Percentiles rank a stretch among this genome's conserved stretches.
Conservation (phyloP, 2,888 invertebrate genomes). For the Napeogenes inachia region DNA sequence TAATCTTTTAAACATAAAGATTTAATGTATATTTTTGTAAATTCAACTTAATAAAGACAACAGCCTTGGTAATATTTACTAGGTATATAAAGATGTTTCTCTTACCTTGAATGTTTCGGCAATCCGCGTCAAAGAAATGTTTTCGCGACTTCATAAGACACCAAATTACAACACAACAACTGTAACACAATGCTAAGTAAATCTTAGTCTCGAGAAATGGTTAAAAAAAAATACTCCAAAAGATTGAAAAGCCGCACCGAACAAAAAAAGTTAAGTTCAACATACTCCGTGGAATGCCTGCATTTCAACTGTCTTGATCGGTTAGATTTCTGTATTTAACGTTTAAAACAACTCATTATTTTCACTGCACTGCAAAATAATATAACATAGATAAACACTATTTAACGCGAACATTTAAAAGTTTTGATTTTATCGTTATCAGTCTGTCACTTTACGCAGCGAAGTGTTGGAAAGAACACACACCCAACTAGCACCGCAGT, state of each 20-base stretch:
- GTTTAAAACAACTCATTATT: constrained; percentile 21
- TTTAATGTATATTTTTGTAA: neutral
- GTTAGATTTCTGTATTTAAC: constrained; percentile 30
- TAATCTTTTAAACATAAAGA: too few relatives aligned
- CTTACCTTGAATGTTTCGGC: constrained; percentile 72
- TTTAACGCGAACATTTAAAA: constrained; percentile 49
- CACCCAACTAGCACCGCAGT: constrained; percentile 46
- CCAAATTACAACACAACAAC: constrained; percentile 44
- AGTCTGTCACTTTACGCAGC: constrained; percentile 61
- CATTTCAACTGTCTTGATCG: constrained; percentile 61
- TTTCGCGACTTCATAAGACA: constrained; percentile 48
- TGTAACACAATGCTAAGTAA: constrained; percentile 33
- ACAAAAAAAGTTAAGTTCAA: constrained; percentile 70
- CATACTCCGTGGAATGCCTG: constrained; percentile 72
- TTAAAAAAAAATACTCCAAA: constrained; percentile 54
- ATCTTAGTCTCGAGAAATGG: constrained; percentile 28
- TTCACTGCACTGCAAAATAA: constrained; percentile 48
- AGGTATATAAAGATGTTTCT: constrained; percentile 13
- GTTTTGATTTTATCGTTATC: constrained; percentile 58
- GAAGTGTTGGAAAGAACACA: constrained; percentile 39
- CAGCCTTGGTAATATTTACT: neutral
- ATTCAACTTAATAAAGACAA: neutral
- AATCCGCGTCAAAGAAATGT: constrained; percentile 52
- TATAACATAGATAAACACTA: constrained; percentile 38
- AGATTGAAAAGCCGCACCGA: constrained; percentile 63